Evolutionary conservation across 2,888 invertebrate species (phyloP), one percentile per base, ranked within the genome.

Genomic region (Oasisia sp.): DNA sequence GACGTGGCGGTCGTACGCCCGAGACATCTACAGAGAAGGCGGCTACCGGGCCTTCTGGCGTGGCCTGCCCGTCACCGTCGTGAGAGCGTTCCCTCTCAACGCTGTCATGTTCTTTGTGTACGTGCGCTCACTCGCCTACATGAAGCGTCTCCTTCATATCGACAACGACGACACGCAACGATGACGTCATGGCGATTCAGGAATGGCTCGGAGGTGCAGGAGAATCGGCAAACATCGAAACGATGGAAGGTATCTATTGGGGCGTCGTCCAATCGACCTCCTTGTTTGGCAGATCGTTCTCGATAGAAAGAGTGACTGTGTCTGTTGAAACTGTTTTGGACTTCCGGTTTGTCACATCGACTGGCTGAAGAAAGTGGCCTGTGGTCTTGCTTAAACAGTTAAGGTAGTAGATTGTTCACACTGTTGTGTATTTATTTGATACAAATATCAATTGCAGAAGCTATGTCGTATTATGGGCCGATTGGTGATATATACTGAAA

Each of bases 1-100:
- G 90, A 97, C 97, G 91, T 97, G 97, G 93, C 94, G 96, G 91
- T 97, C 98, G 95, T 98, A 98, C 95, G 96, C 97, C 14, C 93
- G 94, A 27, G 97, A 97, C 93, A 97, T 97, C 93, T 97, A 97
- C 94, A 95, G 95, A 93, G 96, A 96, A 44, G 97, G 97, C 91
- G 98, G 98, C 0, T 94, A 97, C 93, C 95, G 95, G n/a, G 97
- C 97, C 91, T 97, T 98, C 94, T 97, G 97, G 94, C 97, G 97
- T 93, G 98, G 98, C 45, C 97, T 97, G 93, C 96, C 97, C 94
- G 97, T 97, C 94, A 96, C 97, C 93, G 96, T 97, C n/a, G 94
- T 97, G 0, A 96, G 98, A 91, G 97, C 98, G 2, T 97, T 98
- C 95, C 97, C 97, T 0, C 97, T 97, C 14, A 98, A 98, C 96